Percentiles rank a stretch among this genome's conserved stretches.
Conservation (phyloP, 2,113 vertebrate genomes). For the Emydura subglobosa region DNA sequence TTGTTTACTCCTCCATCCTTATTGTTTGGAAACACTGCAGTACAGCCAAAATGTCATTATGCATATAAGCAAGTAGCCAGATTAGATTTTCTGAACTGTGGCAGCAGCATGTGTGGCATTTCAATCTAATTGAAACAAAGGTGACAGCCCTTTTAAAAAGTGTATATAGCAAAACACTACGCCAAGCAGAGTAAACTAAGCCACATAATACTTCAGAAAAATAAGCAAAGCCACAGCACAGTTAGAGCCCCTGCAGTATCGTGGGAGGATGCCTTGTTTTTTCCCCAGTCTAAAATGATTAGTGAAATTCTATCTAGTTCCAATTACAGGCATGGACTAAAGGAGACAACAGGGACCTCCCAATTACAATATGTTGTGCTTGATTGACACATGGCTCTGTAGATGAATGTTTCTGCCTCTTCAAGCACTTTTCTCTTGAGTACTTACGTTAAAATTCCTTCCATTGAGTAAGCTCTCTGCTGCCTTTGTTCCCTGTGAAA, state of each 20-base stretch:
- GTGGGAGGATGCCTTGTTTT: constrained; percentile 10
- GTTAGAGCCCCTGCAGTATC: background rate
- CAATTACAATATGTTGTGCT: background rate
- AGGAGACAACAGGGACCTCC: constrained; percentile 13
- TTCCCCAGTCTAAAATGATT: constrained; percentile 42
- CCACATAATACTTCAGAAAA: constrained; percentile 26
- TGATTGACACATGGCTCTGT: constrained; percentile 32
- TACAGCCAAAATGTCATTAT: constrained; percentile 31
- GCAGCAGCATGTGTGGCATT: constrained; percentile 56
- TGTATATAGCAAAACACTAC: constrained; percentile 13
- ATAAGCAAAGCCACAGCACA: constrained; percentile 23
- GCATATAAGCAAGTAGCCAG: constrained; percentile 31
- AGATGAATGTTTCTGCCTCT: constrained; percentile 39
- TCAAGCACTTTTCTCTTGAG: constrained; percentile 44
- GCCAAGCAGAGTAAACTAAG: constrained; percentile 43
- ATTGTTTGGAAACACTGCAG: constrained; percentile 9
- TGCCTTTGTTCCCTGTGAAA: constrained; percentile 52
- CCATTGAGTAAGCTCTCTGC: constrained; percentile 55
- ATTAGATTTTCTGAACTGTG: constrained; percentile 57
- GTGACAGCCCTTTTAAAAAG: constrained; percentile 41
- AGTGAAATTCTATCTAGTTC: constrained; percentile 32
- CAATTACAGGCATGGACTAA: background rate
- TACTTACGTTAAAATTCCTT: constrained; percentile 58
- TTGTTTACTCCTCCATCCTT: constrained; percentile 31
- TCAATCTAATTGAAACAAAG: constrained; percentile 58